Evolutionary conservation across 2,888 invertebrate species (phyloP).

Genomic region (Ochlodes sylvanus): DNA sequence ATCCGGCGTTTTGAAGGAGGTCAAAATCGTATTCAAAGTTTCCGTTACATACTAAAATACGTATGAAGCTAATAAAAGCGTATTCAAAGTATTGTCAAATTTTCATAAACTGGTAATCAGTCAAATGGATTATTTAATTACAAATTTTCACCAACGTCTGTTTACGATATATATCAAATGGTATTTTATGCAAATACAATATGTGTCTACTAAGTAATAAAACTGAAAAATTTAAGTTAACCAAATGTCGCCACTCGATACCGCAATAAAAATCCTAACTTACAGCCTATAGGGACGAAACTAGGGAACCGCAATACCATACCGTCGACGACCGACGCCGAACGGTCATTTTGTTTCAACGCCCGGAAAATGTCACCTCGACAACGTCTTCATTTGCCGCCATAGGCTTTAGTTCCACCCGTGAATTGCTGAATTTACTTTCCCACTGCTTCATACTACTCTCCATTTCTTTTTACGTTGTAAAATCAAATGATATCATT

Average conservation of each 20-base stretch:
- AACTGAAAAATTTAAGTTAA: neutral
- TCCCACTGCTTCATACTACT: slow-evolving; percentile 60
- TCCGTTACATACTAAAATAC: no score
- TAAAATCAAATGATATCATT: slow-evolving; percentile 71
- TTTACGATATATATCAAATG: no score
- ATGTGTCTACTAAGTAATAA: no score
- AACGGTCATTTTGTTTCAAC: slow-evolving; percentile 71
- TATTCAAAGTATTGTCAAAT: no score
- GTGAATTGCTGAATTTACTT: slow-evolving; percentile 81
- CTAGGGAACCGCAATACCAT: slow-evolving; percentile 56
- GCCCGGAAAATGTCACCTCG: slow-evolving; percentile 81
- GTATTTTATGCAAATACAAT: no score
- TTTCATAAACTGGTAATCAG: no score
- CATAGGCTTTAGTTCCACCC: slow-evolving; percentile 71
- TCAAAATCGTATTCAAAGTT: no score
- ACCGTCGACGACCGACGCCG: slow-evolving; percentile 57
- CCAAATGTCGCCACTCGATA: slow-evolving; percentile 11
- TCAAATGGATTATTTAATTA: no score
- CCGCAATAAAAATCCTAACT: slow-evolving; percentile 43
- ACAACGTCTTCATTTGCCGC: slow-evolving; percentile 81
- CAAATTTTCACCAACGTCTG: no score
- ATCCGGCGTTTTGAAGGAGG: no score
- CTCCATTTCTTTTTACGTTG: slow-evolving; percentile 76
- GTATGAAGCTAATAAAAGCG: no score
- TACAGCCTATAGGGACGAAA: slow-evolving; percentile 61